Percentiles rank a stretch among this genome's conserved stretches.
phyloP scores from a whole-genome alignment of 1,140 invertebrate genomes.

The Bombus breviceps region DNA sequence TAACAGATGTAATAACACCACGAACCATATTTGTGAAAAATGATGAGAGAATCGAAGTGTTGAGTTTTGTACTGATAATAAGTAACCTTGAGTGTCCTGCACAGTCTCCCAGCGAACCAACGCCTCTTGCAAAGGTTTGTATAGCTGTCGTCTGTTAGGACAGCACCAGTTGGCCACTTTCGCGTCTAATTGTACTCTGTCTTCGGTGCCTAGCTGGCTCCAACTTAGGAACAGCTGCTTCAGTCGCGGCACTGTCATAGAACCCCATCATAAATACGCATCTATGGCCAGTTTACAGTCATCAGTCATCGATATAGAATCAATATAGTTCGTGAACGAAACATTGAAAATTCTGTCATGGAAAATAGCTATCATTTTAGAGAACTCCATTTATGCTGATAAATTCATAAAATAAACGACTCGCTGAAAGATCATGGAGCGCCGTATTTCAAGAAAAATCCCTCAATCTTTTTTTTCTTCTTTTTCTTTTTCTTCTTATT shows the following conservation, averaged over 20 bases:
- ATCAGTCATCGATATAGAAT: neutral
- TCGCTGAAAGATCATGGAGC: neutral
- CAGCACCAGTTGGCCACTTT: slow-evolving; percentile 44
- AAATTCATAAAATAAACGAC: neutral
- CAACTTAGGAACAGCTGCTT: slow-evolving; percentile 52
- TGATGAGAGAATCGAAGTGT: too few species aligned
- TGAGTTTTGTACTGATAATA: neutral
- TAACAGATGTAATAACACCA: too few species aligned
- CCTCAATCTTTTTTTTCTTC: neutral
- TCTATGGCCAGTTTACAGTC: slow-evolving; percentile 17
- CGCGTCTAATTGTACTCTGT: slow-evolving; percentile 30
- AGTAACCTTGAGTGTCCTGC: slow-evolving; percentile 48
- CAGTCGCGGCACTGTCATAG: slow-evolving; percentile 44
- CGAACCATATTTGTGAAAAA: too few species aligned
- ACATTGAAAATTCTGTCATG: neutral
- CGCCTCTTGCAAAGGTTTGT: slow-evolving; percentile 47
- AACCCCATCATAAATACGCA: slow-evolving; percentile 36
- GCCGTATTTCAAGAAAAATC: too few species aligned
- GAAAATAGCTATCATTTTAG: too few species aligned
- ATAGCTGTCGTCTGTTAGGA: slow-evolving; percentile 40
- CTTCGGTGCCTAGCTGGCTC: slow-evolving; percentile 41
- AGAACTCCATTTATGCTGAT: neutral
- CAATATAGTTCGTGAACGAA: neutral
- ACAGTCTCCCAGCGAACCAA: slow-evolving; percentile 50
- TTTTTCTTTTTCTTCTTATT: neutral